These are phyloP conservation scores for Gonioctena quinquepunctata DNA, from an alignment of 1,140 invertebrate genomes.

Conservation along the genomic window DNA sequence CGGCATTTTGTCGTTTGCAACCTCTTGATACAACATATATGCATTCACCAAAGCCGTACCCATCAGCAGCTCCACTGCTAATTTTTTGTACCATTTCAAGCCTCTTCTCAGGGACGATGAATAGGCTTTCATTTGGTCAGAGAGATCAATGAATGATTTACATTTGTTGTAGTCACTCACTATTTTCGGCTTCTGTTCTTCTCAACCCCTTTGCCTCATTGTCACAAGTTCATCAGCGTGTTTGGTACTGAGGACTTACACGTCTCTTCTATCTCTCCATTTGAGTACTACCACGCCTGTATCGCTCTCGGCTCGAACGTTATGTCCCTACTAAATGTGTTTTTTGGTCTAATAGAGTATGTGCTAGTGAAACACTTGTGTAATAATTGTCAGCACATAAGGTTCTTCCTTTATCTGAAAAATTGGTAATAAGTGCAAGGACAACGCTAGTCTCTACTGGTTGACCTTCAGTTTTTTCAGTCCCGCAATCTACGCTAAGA, in stretches of 20 bases:
- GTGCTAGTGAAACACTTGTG: conserved; percentile 46
- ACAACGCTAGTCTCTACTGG: conserved; percentile 30
- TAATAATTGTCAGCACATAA: conserved; percentile 56
- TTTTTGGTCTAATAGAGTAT: conserved; percentile 47
- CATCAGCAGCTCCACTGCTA: conserved; percentile 48
- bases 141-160: conserved; percentile 51
- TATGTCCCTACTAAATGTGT: conserved; percentile 51
- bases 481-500: conserved; percentile 49
- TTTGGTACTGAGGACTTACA: conserved; percentile 3
- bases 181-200: conserved; percentile 37
- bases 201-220: conserved; percentile 18
- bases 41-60: conserved; percentile 51
- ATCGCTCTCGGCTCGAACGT: conserved; percentile 12
- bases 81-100: conserved; percentile 53
- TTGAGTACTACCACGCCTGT: conserved; percentile 2
- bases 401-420: conserved; percentile 46
- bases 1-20: conserved; percentile 5
- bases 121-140: conserved; percentile 53
- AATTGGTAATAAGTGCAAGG: conserved; percentile 29
- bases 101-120: conserved; percentile 46
- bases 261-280: conserved; percentile 11
- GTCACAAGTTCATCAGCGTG: not conserved
- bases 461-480: not conserved
- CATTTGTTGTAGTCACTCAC: conserved; percentile 54
- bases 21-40: conserved; percentile 8